These are phyloP conservation scores for Lepidurus apus DNA, from an alignment of 1,140 invertebrate genomes.

Conservation along the genomic window DNA sequence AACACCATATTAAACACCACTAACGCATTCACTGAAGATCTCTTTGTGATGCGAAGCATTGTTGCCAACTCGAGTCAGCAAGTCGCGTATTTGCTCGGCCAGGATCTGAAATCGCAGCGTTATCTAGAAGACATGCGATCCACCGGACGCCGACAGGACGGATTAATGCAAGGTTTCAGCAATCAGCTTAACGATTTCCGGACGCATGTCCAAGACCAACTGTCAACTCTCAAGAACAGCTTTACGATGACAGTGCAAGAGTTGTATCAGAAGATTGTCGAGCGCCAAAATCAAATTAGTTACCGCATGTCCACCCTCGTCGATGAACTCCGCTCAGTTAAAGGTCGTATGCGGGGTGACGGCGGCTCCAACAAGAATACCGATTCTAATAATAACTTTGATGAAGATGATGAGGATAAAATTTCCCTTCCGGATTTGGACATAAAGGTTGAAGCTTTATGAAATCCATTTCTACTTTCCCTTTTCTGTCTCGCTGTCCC, in stretches of 20 bases:
- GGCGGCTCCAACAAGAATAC: not conserved
- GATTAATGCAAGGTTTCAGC: slow-evolving; percentile 29
- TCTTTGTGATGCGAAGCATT: slow-evolving; percentile 23
- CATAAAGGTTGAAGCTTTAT: not conserved
- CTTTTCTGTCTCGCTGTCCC: not conserved
- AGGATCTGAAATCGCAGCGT: slow-evolving; percentile 31
- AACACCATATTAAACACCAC: slow-evolving; percentile 31
- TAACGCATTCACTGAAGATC: slow-evolving; percentile 27
- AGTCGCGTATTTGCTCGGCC: slow-evolving; percentile 26
- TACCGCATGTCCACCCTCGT: slow-evolving; percentile 29
- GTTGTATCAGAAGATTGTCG: slow-evolving; percentile 31
- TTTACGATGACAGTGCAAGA: slow-evolving; percentile 30
- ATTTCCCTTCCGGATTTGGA: not conserved
- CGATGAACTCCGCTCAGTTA: slow-evolving; percentile 25
- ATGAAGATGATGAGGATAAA: not conserved
- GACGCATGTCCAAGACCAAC: slow-evolving; percentile 28
- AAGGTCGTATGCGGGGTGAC: not conserved
- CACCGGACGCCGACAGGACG: slow-evolving; percentile 27
- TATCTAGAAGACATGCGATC: slow-evolving; percentile 28
- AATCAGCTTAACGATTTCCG: slow-evolving; percentile 31
- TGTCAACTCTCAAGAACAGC: slow-evolving; percentile 20
- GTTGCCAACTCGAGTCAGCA: slow-evolving; percentile 23
- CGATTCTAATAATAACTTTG: not conserved
- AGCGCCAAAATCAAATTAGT: slow-evolving; percentile 28
- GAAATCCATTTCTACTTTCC: not conserved